Conservation (phyloP, 2,888 invertebrate species). For the Pelosia muscerda region DNA sequence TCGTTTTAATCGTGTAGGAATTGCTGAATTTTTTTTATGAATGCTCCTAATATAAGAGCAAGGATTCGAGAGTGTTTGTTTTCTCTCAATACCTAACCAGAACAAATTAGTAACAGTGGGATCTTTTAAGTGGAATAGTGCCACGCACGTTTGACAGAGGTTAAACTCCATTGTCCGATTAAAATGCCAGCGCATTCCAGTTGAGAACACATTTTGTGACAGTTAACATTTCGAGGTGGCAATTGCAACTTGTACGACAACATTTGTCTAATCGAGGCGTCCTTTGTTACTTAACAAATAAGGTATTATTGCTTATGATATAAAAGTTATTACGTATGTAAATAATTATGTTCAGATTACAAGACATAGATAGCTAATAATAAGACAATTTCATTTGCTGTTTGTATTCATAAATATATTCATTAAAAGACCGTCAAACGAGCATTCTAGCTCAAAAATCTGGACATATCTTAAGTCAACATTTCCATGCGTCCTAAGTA, state of each 20-base stretch:
- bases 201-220: conserved; percentile 40
- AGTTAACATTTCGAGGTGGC: conserved; percentile 32
- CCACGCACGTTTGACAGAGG: no score
- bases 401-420: conserved; percentile 24
- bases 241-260: conserved; percentile 44
- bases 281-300: conserved; percentile 69
- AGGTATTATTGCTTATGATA: conserved; percentile 63
- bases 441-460: conserved; percentile 45
- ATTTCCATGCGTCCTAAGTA: conserved; percentile 68
- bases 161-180: neutral
- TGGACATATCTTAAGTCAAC: conserved; percentile 61
- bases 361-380: conserved; percentile 34
- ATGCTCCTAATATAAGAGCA: neutral
- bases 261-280: conserved; percentile 63
- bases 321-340: conserved; percentile 52
- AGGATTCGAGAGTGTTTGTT: neutral
- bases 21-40: no score
- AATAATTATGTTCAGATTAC: conserved; percentile 47
- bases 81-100: no score
- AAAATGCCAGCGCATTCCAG: conserved; percentile 43
- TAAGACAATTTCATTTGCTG: conserved; percentile 28
- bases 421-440: conserved; percentile 30
- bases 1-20: no score
- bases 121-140: neutral
- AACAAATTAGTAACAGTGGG: no score